Conservation (phyloP, 2,113 vertebrate genomes). For the Lepisosteus osseus region DNA sequence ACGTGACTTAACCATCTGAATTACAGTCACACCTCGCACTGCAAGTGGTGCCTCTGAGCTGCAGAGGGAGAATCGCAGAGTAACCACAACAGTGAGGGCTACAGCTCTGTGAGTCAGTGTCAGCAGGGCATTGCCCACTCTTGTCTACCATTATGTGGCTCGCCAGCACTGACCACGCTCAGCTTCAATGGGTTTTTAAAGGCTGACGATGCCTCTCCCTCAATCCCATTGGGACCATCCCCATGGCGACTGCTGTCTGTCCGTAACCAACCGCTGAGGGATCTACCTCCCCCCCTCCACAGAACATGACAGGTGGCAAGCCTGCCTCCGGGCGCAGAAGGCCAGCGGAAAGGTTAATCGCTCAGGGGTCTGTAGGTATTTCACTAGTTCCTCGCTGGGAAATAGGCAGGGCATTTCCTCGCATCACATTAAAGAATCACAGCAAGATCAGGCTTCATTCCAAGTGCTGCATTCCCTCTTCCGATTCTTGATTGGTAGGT, state of each 20-base stretch:
- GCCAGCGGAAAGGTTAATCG: constrained; percentile 10
- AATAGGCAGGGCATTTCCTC: not conserved
- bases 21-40: no score
- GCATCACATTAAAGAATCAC: not conserved
- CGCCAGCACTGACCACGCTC: not conserved
- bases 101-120: constrained; percentile 13
- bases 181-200: constrained; percentile 7
- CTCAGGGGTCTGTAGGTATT: constrained; percentile 5
- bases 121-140: constrained; percentile 5
- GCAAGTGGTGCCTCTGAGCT: not conserved
- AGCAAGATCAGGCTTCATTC: not conserved
- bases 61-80: not conserved
- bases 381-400: not conserved
- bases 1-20: no score
- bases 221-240: constrained; percentile 10
- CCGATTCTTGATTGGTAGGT: no score
- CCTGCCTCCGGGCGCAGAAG: not conserved
- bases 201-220: not conserved
- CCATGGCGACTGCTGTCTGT: constrained; percentile 24
- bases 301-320: constrained; percentile 19
- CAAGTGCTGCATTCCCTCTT: no score
- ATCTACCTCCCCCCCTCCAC: constrained; percentile 20
- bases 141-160: not conserved
- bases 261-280: constrained; percentile 15
- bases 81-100: not conserved